Evolutionary conservation across 2,888 invertebrate species (phyloP), one percentile per base, ranked within the genome.

Genomic region (Harpalus rubripes): DNA sequence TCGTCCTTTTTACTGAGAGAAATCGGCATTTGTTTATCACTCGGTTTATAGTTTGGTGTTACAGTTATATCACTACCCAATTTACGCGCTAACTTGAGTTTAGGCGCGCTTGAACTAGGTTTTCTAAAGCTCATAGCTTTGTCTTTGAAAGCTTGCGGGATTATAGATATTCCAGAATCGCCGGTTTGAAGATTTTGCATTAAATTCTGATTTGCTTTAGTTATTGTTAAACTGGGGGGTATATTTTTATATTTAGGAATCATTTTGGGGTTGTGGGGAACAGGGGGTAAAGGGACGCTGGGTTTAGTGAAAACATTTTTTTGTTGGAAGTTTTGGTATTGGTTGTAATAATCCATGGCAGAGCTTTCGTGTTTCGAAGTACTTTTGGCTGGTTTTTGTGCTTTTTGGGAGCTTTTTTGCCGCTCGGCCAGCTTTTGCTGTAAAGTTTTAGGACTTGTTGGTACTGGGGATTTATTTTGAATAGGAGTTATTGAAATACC

Each of bases 371-470:
- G 86, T 65, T 87, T 86, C 44, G 44, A 68, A 4, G 74, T 18
- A 41, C 78, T 86, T 41, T 41, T 83, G 56, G 86, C 84, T 84
- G 84, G 68, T 81, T 85, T 86, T 85, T 85, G 86, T 26, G 88
- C 88, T 12, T 86, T 88, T 39, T 88, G 87, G 58, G 89, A 89
- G 85, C 91, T 91, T 88, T 95, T 95, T 86, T 94, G 93, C 85
- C 93, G 92, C 86, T 95, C 95, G 0, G 95, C 95, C 83, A 95
- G 89, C 89, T 95, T 95, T 88, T 95, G 94, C 88, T 95, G 95
- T 84, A 95, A 89, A 0, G 95, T 95, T 90, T 95, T 95, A 0
- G 94, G 93, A 87, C 93, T 93, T 0, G 91, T 90, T 88, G 92
- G 92, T 86, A 91, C 87, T 87, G 12, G 88, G 86, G 8, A n/a